These are phyloP conservation scores for Trachymyrmex cornetzi DNA, from an alignment of 1,140 invertebrate species.

Conservation along the genomic window DNA sequence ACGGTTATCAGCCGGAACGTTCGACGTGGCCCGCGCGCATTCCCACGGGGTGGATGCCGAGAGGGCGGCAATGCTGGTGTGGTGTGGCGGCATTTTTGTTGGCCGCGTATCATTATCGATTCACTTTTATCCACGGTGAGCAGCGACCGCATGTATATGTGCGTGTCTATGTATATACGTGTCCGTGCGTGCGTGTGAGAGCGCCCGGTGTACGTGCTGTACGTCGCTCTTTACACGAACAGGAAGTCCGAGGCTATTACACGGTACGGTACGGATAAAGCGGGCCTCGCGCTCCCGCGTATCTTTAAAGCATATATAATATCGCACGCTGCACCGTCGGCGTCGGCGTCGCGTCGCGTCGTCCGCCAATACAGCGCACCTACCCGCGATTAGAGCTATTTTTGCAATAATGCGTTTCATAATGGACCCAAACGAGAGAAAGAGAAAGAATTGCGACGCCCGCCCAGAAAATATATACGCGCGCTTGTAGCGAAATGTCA, in stretches of 20 bases:
- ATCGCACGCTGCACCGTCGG: conserved; percentile 58
- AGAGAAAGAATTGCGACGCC: not conserved
- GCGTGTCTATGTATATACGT: not conserved
- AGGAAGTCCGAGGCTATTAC: conserved; percentile 76
- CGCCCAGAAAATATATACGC: conserved; percentile 55
- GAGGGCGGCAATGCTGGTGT: conserved; percentile 46
- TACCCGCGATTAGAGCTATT: conserved; percentile 73
- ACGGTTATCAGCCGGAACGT: conserved; percentile 80
- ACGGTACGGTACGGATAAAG: conserved; percentile 72
- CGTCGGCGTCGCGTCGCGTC: not conserved
- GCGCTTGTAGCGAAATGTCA: conserved; percentile 55
- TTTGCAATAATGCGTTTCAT: conserved; percentile 72
- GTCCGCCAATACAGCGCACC: conserved; percentile 50
- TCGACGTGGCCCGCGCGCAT: conserved; percentile 77
- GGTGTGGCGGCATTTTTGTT: conserved; percentile 75
- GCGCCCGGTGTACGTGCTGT: conserved; percentile 25
- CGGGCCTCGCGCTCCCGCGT: conserved; percentile 66
- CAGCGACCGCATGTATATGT: not conserved
- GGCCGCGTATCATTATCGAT: conserved; percentile 81
- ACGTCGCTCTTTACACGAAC: conserved; percentile 73
- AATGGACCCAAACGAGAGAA: not conserved
- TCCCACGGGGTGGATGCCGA: conserved; percentile 72
- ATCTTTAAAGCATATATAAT: conserved; percentile 73
- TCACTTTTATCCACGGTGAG: conserved; percentile 76
- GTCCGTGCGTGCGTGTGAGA: not conserved